These are phyloP conservation scores for Aromia moschata DNA, from an alignment of 2,888 invertebrate species.

Conservation along the genomic window DNA sequence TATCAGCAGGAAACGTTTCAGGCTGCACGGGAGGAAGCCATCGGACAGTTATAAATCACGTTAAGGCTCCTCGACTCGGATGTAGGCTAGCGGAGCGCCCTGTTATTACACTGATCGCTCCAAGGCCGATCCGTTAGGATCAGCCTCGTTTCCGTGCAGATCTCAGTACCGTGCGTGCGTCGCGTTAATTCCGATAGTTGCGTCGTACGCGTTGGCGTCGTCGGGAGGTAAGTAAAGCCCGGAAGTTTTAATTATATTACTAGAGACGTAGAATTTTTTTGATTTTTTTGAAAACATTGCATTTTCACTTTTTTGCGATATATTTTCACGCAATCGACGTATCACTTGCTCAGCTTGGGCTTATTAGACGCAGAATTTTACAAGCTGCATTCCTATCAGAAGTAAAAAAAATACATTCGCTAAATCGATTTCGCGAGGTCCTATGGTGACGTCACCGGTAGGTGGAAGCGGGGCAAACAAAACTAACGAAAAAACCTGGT, in stretches of 20 bases:
- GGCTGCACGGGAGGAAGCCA: neutral
- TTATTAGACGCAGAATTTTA: too few species aligned
- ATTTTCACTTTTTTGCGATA: neutral
- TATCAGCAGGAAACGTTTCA: slow-evolving; percentile 14
- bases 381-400: too few species aligned
- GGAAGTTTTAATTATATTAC: neutral
- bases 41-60: neutral
- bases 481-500: too few species aligned
- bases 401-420: neutral
- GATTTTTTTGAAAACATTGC: neutral
- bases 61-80: neutral
- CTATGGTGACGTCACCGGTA: too few species aligned
- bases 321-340: too few species aligned
- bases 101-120: neutral
- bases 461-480: too few species aligned
- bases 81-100: neutral
- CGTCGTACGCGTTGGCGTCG: neutral
- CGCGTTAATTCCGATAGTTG: neutral
- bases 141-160: neutral
- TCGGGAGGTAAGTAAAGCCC: neutral
- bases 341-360: too few species aligned
- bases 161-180: neutral
- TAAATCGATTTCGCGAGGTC: too few species aligned
- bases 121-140: neutral
- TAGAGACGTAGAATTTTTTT: neutral